phyloP scores from a whole-genome alignment of 2,113 vertebrate species.

The Cephalopholis sonnerati region DNA sequence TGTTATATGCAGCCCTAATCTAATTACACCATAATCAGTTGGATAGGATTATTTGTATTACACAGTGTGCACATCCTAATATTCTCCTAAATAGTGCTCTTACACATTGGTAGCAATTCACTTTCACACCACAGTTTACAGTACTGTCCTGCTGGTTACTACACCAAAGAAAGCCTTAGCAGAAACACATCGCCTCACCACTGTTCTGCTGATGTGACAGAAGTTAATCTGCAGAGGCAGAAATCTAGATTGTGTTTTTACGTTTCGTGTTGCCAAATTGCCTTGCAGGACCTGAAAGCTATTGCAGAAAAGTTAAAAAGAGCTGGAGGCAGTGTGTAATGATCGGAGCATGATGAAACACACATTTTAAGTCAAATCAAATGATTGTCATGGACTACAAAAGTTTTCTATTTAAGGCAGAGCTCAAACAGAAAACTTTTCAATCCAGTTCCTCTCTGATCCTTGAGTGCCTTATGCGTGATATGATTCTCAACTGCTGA shows the following conservation, averaged over 20 bases:
- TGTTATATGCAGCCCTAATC: not conserved
- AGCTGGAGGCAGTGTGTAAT: not conserved
- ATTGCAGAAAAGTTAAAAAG: not conserved
- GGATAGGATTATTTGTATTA: not conserved
- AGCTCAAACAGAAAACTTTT: conserved; percentile 32
- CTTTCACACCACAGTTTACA: not conserved
- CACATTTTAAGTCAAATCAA: conserved; percentile 7
- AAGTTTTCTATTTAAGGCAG: not conserved
- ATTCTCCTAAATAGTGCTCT: not conserved
- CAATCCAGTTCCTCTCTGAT: conserved; percentile 7
- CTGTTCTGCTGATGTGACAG: not conserved
- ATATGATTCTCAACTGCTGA: conserved; percentile 18
- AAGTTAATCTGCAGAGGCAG: not conserved
- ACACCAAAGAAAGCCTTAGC: not conserved
- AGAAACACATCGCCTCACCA: not conserved
- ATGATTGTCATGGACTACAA: conserved; percentile 55
- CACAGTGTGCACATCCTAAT: not conserved
- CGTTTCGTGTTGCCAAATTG: not conserved
- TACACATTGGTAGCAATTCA: not conserved
- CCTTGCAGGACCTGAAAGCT: not conserved
- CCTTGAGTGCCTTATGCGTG: not conserved
- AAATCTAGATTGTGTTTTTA: conserved; percentile 9
- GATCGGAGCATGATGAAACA: not conserved
- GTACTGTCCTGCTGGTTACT: not conserved
- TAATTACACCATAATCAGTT: not conserved